These are phyloP conservation scores for Corythaeola cristata DNA, from an alignment of 2,113 vertebrate genomes.

Conservation along the genomic window DNA sequence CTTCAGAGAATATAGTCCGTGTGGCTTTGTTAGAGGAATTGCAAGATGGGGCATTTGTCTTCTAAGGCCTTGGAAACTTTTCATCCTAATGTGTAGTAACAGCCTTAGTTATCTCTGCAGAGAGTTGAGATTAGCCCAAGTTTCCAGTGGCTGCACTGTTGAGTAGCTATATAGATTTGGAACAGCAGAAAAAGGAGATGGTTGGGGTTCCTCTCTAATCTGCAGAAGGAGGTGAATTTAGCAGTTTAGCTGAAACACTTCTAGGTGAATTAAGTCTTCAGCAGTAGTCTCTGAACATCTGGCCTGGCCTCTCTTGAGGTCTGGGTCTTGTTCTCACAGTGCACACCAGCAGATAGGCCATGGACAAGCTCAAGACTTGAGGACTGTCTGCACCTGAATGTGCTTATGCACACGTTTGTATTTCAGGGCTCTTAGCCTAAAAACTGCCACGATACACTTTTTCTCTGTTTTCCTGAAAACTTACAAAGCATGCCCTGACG, in stretches of 20 bases:
- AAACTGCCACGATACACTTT: background rate
- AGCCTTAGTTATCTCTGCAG: background rate
- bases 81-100: background rate
- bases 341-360: background rate
- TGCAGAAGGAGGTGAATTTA: background rate
- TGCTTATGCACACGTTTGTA: background rate
- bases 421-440: background rate
- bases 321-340: background rate
- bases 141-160: background rate
- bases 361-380: background rate
- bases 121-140: background rate
- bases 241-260: background rate
- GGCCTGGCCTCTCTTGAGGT: background rate
- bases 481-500: background rate
- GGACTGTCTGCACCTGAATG: background rate
- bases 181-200: background rate
- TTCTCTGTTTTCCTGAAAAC: background rate
- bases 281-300: background rate
- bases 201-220: background rate
- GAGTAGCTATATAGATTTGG: background rate
- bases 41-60: background rate
- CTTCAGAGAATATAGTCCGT: background rate
- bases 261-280: background rate
- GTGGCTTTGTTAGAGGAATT: background rate
- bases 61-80: background rate